These are phyloP conservation scores for Cygnus atratus DNA, from an alignment of 2,113 vertebrate genomes.

Conservation along the genomic window DNA sequence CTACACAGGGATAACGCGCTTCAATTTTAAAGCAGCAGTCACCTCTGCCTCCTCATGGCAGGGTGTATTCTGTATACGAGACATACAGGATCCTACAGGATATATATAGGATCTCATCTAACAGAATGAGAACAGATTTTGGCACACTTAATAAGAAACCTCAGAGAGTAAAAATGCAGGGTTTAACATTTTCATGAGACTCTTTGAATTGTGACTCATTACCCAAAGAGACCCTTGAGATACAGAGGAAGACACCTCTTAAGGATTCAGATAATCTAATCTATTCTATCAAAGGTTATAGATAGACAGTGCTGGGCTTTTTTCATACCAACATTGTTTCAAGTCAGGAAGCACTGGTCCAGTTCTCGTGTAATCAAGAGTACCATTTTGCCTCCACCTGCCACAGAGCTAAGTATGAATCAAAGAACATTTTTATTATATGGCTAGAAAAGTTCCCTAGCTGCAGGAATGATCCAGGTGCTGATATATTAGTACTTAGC, in stretches of 20 bases:
- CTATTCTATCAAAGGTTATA: neutral
- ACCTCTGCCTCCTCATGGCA: neutral
- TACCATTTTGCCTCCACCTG: neutral
- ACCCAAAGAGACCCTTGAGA: neutral
- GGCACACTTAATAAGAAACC: too few species aligned
- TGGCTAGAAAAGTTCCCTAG: neutral
- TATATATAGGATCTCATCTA: too few species aligned
- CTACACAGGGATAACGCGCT: neutral
- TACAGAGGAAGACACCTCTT: neutral
- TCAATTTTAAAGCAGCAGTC: neutral
- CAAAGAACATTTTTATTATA: neutral
- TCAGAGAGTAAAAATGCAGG: neutral
- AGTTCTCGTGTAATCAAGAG: neutral
- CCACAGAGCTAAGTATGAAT: neutral
- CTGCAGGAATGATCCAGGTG: neutral
- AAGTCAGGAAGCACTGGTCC: neutral
- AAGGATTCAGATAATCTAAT: neutral
- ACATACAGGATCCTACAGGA: too few species aligned
- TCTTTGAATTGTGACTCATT: neutral
- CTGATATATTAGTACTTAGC: neutral
- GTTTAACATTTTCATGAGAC: neutral
- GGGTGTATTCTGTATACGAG: neutral
- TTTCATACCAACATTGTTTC: neutral
- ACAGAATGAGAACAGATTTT: neutral
- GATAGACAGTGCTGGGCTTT: neutral